These are phyloP conservation scores for Archivesica marissinica DNA, from an alignment of 1,140 invertebrate species.

Conservation along the genomic window DNA sequence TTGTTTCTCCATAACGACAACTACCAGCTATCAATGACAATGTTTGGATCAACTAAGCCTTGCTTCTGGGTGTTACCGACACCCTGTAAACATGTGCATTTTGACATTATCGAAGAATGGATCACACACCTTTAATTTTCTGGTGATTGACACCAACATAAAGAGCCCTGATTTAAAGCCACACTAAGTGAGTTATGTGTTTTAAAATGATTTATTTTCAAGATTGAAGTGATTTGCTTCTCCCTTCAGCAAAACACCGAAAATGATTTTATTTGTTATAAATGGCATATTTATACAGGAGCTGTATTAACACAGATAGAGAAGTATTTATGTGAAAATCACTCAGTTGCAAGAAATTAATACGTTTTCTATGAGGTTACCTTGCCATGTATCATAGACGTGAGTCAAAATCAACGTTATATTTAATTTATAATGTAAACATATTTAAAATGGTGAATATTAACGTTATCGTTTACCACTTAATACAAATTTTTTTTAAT, in stretches of 20 bases:
- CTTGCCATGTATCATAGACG: constrained; percentile 5
- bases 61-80: constrained; percentile 13
- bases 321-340: constrained; percentile 31
- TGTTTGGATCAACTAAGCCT: constrained; percentile 1
- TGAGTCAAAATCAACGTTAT: not conserved
- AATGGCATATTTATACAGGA: constrained; percentile 22
- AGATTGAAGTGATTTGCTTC: constrained; percentile 1
- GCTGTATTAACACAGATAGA: constrained; percentile 8
- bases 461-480: no score
- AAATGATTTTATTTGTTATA: constrained; percentile 32
- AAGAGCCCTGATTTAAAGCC: constrained; percentile 31
- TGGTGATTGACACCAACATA: constrained; percentile 48
- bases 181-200: constrained; percentile 51
- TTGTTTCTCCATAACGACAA: constrained; percentile 15
- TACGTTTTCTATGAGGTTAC: not conserved
- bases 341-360: constrained; percentile 29
- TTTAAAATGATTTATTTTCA: constrained; percentile 61
- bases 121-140: constrained; percentile 57
- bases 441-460: no score
- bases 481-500: no score
- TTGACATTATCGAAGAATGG: constrained; percentile 50
- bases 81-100: constrained; percentile 41
- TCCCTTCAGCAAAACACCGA: constrained; percentile 16
- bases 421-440: not conserved
- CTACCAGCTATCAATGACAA: constrained; percentile 39